Percentiles rank a stretch among this genome's conserved stretches.
Evolutionary conservation across 2,113 vertebrate genomes (phyloP).

Genomic region (Rhinoderma darwinii): DNA sequence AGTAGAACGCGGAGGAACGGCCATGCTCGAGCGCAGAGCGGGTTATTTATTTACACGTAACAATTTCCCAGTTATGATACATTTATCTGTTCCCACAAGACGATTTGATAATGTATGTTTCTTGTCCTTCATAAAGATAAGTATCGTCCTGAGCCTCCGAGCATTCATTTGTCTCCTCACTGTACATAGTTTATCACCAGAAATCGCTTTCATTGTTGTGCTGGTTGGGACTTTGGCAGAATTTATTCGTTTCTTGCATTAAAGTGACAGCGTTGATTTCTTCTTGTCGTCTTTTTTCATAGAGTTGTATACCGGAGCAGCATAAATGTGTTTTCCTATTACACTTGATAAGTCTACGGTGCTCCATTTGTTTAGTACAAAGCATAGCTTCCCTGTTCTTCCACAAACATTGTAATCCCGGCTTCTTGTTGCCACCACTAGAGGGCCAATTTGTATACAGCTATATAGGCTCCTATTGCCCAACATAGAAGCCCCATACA

Average conservation of each 20-base stretch:
- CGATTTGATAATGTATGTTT: conserved; percentile 53
- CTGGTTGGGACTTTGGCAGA: conserved; percentile 14
- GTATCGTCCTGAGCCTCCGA: conserved; percentile 41
- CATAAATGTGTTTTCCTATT: neutral
- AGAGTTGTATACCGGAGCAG: neutral
- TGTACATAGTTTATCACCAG: conserved; percentile 42
- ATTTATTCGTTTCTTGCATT: conserved; percentile 14
- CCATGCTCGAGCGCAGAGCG: neutral
- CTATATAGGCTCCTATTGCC: no score
- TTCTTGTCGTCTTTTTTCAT: neutral
- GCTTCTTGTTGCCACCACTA: neutral
- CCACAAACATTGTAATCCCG: neutral
- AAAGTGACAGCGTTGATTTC: conserved; percentile 24
- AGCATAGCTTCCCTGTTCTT: neutral
- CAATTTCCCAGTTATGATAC: conserved; percentile 36
- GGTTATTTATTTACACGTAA: conserved; percentile 36
- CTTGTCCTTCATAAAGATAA: conserved; percentile 54
- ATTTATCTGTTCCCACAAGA: conserved; percentile 45
- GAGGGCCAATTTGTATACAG: neutral
- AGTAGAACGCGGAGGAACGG: neutral
- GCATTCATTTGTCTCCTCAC: conserved; percentile 44
- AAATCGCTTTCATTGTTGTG: conserved; percentile 28
- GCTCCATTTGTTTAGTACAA: neutral
- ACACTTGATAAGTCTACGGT: neutral
- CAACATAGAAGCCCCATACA: no score